Conservation (phyloP, 2,888 invertebrate genomes). For the Aphodius sticticus region DNA sequence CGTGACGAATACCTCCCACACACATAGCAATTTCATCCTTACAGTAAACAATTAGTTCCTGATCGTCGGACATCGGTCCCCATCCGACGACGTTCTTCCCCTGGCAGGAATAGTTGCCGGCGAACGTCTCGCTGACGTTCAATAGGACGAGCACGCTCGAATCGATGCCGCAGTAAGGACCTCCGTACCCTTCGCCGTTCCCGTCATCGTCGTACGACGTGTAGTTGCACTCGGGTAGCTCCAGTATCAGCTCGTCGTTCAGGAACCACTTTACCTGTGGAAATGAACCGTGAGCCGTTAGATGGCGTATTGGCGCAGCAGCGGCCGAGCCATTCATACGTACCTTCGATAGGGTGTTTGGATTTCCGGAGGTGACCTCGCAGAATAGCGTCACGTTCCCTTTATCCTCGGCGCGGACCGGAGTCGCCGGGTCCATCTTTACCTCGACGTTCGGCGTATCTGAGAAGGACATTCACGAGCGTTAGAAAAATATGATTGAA, state of each 20-base stretch:
- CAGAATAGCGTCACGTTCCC: slow-evolving; percentile 85
- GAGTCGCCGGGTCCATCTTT: slow-evolving; percentile 77
- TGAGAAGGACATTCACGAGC: slow-evolving; percentile 55
- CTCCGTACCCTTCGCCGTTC: slow-evolving; percentile 60
- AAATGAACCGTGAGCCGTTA: slow-evolving; percentile 17
- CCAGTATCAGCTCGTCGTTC: slow-evolving; percentile 82
- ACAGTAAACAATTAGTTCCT: slow-evolving; percentile 85
- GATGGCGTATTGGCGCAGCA: neutral
- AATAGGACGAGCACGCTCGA: slow-evolving; percentile 86
- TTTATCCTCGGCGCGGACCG: slow-evolving; percentile 80
- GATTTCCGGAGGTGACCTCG: slow-evolving; percentile 82
- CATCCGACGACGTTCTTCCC: slow-evolving; percentile 90
- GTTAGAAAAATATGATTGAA: neutral
- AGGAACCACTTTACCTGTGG: slow-evolving; percentile 77
- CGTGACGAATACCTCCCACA: no score
- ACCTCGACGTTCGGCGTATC: slow-evolving; percentile 82
- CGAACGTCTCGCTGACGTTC: slow-evolving; percentile 86
- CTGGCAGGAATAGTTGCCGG: slow-evolving; percentile 93
- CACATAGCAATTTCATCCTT: slow-evolving; percentile 46
- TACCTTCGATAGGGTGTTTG: slow-evolving; percentile 74
- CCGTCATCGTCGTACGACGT: slow-evolving; percentile 55
- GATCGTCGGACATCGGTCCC: slow-evolving; percentile 80
- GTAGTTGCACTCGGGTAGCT: slow-evolving; percentile 81
- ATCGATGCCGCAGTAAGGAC: slow-evolving; percentile 83
- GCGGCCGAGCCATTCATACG: neutral